These are phyloP conservation scores for Chiroxiphia lanceolata DNA, from an alignment of 2,797 vertebrate species.

Conservation along the genomic window DNA sequence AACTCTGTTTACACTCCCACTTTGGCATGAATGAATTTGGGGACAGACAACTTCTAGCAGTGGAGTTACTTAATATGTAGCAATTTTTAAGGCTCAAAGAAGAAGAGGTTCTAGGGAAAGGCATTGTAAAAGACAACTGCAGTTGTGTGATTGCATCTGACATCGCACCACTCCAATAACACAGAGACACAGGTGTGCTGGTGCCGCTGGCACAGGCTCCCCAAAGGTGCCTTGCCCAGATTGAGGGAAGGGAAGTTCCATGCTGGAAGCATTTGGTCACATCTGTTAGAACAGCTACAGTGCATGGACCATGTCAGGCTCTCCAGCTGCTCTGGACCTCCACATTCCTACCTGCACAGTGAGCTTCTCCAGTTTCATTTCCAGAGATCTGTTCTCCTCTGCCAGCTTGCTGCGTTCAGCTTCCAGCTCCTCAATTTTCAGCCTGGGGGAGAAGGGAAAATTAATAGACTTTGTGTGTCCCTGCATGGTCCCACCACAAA, in stretches of 20 bases:
- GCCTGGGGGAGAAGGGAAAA: constrained; percentile 66
- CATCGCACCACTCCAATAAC: background rate
- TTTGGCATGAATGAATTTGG: background rate
- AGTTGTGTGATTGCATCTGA: background rate
- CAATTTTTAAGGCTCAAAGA: background rate
- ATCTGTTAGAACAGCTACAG: background rate
- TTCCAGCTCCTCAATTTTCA: constrained; percentile 94
- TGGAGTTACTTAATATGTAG: background rate
- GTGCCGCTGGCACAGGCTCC: background rate
- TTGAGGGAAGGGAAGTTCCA: fast-evolving
- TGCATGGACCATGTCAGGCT: fast-evolving
- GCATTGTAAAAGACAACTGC: background rate
- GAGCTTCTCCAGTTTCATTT: constrained; percentile 88
- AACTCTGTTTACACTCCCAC: background rate
- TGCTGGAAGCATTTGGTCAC: background rate
- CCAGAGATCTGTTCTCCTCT: constrained; percentile 85
- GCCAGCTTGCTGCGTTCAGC: constrained; percentile 84
- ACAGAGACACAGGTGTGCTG: fast-evolving
- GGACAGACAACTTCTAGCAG: background rate
- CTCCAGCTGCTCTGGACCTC: background rate
- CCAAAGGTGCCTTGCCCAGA: background rate
- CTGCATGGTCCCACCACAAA: background rate
- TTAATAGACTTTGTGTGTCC: background rate
- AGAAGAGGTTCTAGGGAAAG: background rate
- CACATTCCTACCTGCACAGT: constrained; percentile 83